Percentiles rank a stretch among this genome's conserved stretches.
Conservation (phyloP, 53 echinoderm and acorn worm genomes). For the Antedon mediterranea region DNA sequence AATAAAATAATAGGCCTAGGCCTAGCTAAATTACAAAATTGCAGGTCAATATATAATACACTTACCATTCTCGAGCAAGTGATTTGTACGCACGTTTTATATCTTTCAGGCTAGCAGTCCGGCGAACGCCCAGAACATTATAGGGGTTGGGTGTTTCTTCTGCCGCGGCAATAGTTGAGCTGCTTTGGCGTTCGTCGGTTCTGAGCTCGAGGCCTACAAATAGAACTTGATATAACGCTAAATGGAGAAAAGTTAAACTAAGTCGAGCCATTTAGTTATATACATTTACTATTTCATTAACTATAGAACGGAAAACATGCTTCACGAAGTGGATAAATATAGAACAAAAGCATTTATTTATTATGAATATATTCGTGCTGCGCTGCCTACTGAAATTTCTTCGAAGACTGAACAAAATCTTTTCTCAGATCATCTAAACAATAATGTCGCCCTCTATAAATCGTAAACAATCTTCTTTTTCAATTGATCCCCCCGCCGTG, state of each 20-base stretch:
- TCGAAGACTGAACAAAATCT: too few relatives aligned
- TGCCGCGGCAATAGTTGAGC: not conserved
- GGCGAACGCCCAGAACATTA: slow-evolving; percentile 43
- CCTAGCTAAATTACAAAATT: not conserved
- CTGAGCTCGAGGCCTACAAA: not conserved
- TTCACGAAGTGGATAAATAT: too few relatives aligned
- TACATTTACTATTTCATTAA: not conserved
- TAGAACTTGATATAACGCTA: not conserved
- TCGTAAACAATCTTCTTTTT: too few relatives aligned
- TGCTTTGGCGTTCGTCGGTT: not conserved
- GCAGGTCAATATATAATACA: not conserved
- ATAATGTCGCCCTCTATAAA: too few relatives aligned
- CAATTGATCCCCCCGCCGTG: too few relatives aligned
- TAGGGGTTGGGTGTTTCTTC: slow-evolving; percentile 21
- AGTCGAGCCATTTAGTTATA: not conserved
- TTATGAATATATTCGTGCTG: too few relatives aligned
- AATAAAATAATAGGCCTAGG: too few relatives aligned
- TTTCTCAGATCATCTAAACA: too few relatives aligned
- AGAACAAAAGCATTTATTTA: too few relatives aligned
- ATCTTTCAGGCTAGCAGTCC: slow-evolving; percentile 44
- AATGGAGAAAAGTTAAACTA: not conserved
- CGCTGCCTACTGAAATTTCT: too few relatives aligned
- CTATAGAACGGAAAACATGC: too few relatives aligned
- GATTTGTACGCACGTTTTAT: slow-evolving; percentile 68
- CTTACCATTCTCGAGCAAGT: slow-evolving; percentile 77